Evolutionary conservation across 2,797 vertebrate genomes (phyloP).

Genomic region (Myotis daubentonii): DNA sequence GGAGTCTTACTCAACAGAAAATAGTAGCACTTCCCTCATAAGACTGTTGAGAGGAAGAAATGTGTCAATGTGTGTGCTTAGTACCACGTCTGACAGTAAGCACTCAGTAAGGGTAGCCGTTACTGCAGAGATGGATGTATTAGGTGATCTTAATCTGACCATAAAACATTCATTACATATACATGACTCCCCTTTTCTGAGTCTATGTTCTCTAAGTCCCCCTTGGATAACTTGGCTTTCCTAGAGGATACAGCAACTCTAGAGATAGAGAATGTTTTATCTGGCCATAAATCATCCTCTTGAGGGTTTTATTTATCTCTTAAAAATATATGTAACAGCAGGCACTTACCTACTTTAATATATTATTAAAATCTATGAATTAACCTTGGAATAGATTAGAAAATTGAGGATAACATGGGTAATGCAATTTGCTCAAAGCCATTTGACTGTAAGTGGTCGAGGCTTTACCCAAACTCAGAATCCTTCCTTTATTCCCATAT

Average conservation of each 20-base stretch:
- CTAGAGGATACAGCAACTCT: not conserved
- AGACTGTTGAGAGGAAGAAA: not conserved
- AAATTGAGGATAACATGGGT: not conserved
- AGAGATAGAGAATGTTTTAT: not conserved
- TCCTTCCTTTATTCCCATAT: not conserved
- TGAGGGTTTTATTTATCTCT: not conserved
- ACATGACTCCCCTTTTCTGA: not conserved
- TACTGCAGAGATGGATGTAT: not conserved
- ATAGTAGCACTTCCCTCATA: not conserved
- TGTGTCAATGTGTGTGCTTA: not conserved
- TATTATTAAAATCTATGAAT: conserved; percentile 20
- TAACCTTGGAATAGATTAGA: not conserved
- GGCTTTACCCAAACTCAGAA: not conserved
- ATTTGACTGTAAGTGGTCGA: not conserved
- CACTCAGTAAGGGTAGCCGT: not conserved
- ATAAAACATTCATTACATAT: not conserved
- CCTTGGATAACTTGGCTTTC: conserved; percentile 12
- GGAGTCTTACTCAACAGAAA: too few relatives aligned
- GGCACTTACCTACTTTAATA: not conserved
- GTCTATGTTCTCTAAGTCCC: not conserved
- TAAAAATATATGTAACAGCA: not conserved
- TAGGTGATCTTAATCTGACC: not conserved
- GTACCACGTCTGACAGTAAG: not conserved
- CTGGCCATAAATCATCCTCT: not conserved
- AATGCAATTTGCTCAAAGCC: not conserved